Base-by-base conservation (phyloP, 2,888 invertebrate species). In the Cataglyphis rosenhaueri region DNA sequence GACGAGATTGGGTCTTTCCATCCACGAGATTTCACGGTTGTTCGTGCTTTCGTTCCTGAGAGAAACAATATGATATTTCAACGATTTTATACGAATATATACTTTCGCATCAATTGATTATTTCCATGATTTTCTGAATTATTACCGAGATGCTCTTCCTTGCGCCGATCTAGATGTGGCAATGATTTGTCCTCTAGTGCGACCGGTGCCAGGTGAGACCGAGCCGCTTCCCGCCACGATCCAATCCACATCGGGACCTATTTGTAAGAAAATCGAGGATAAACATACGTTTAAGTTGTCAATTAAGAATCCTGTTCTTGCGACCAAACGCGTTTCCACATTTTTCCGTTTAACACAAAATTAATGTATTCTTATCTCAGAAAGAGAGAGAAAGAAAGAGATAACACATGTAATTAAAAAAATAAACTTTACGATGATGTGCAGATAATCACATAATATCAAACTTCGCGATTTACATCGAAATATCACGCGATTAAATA, bases 181-280 rank as follows among this genome's bases (percentile, higher is more conserved):
- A 75, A 94, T 93, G 65, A 94, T 89, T 86, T 94, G 93, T 8
- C 93, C 92, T 82, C 92, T 91, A 25, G 91, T 91, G 18, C 93
- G 92, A 32, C 93, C 93, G 12, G 96, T 95, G 64, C 95, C 95
- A 0, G 96, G 95, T 3, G 96, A 96, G 35, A 96, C 95, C 0
- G 96, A 96, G 9, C 96, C 96, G 87, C 95, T 95, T 59, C 96
- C 97, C 52, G 96, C 95, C 82, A 96, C 95, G 76, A 98, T 96
- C 97, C 97, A 98, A 79, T 97, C 97, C 52, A 97, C 95, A 93
- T 98, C 98, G 10, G 97, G 96, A 64, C 97, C 96, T 93, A 18
- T 25, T 57, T 6, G 18, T 57, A 57, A 68, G 1, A 52, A 57
- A 70, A 29, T 41, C 8, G 5, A 65, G 48, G 21, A 25, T 29